phyloP scores from a whole-genome alignment of 1,140 invertebrate genomes.

The Acromyrmex echinatior region DNA sequence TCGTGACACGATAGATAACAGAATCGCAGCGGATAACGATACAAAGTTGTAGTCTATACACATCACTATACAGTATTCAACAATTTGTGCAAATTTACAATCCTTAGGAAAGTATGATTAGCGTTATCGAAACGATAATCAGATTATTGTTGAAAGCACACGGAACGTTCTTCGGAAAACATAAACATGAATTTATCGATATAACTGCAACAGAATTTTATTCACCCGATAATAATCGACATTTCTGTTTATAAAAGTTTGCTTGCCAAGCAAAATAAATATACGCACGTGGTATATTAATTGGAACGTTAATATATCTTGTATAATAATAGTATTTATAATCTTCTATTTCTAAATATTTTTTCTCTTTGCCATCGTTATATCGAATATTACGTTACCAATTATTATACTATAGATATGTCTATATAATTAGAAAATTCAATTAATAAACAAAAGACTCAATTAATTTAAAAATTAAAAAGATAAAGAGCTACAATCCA shows the following conservation, averaged over 20 bases:
- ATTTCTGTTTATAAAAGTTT: conserved; percentile 17
- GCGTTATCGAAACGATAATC: background rate
- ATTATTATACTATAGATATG: background rate
- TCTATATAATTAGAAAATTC: no score
- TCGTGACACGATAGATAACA: background rate
- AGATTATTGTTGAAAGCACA: background rate
- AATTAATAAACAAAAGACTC: no score
- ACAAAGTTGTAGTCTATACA: background rate
- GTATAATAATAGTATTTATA: background rate
- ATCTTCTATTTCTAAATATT: background rate
- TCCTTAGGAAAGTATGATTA: background rate
- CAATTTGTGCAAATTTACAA: background rate
- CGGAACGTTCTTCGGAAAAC: background rate
- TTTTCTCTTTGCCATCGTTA: background rate
- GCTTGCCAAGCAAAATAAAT: background rate
- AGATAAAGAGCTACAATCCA: no score
- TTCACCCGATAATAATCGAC: background rate
- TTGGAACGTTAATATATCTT: background rate
- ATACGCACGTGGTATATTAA: background rate
- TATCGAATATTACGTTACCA: background rate
- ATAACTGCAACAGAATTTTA: background rate
- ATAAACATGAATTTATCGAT: background rate
- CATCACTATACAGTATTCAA: background rate
- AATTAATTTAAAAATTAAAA: no score
- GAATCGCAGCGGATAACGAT: background rate